Conservation (phyloP, 2,797 vertebrate species). For the Lophius americanus region DNA sequence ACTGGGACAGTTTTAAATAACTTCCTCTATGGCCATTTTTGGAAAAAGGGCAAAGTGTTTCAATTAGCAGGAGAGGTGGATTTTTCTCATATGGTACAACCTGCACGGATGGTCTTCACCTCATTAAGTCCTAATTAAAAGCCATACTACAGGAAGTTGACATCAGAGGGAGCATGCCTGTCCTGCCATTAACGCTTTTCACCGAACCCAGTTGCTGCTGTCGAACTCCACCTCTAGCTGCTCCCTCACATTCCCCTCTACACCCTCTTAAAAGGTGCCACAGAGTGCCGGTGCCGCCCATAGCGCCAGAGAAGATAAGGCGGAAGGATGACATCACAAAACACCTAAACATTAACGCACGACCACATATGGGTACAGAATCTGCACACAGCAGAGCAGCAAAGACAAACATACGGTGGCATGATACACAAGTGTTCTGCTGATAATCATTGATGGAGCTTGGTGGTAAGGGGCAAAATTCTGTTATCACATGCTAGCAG, state of each 20-base stretch:
- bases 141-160: slow-evolving; percentile 18
- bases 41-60: slow-evolving; percentile 17
- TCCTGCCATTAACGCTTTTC: slow-evolving; percentile 16
- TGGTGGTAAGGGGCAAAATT: slow-evolving; percentile 58
- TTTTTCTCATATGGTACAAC: slow-evolving; percentile 39
- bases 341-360: slow-evolving; percentile 16
- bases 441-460: slow-evolving; percentile 70
- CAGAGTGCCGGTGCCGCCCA: slow-evolving; percentile 4
- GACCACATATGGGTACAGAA: slow-evolving; percentile 14
- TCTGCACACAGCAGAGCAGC: slow-evolving; percentile 22
- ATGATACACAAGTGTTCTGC: slow-evolving; percentile 59
- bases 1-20: slow-evolving; percentile 60
- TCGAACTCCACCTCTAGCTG: slow-evolving; percentile 7
- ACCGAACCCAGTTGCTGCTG: slow-evolving; percentile 7
- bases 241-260: slow-evolving; percentile 9
- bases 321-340: slow-evolving; percentile 22
- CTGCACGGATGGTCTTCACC: slow-evolving; percentile 6
- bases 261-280: not conserved
- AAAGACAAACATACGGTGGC: slow-evolving; percentile 56
- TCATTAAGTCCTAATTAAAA: slow-evolving; percentile 42
- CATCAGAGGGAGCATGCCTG: not conserved
- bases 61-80: slow-evolving; percentile 31
- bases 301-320: slow-evolving; percentile 50
- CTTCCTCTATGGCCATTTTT: slow-evolving; percentile 49
- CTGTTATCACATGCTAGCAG: slow-evolving; percentile 71